A percentile compares a stretch with the other conserved stretches of the same genome.
These are phyloP conservation scores for Clitarchus hookeri DNA, from an alignment of 2,888 invertebrate genomes.

Conservation along the genomic window DNA sequence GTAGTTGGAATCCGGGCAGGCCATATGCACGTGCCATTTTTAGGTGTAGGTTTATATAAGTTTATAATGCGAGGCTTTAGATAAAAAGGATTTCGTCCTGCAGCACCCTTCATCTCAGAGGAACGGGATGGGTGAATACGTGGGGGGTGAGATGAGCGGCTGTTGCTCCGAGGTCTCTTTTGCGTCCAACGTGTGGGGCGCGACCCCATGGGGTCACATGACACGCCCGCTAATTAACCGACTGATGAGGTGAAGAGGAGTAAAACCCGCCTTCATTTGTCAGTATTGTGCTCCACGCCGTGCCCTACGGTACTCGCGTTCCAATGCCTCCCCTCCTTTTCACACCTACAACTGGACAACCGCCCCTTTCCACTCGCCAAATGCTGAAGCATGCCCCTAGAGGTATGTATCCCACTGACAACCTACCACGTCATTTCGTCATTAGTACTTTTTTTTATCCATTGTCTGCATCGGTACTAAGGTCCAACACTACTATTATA, in stretches of 20 bases:
- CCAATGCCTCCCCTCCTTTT: neutral
- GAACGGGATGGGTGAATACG: too few relatives aligned
- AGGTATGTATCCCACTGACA: neutral
- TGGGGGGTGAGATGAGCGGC: neutral
- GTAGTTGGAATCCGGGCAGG: too few relatives aligned
- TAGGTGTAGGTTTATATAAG: too few relatives aligned
- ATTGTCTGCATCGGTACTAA: too few relatives aligned
- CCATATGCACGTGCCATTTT: too few relatives aligned
- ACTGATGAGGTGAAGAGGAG: neutral
- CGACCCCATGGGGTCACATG: neutral
- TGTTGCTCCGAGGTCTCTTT: neutral
- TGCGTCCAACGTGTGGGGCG: neutral
- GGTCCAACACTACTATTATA: too few relatives aligned
- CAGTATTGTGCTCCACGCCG: neutral
- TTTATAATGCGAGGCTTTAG: too few relatives aligned
- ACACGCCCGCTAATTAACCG: conserved; percentile 14
- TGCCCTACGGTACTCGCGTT: neutral
- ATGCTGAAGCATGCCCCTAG: neutral
- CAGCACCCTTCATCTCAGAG: too few relatives aligned
- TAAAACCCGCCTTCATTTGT: conserved; percentile 3
- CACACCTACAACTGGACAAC: neutral
- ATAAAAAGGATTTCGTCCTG: too few relatives aligned
- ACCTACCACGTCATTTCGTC: neutral
- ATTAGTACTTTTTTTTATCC: too few relatives aligned
- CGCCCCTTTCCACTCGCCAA: neutral